Base-by-base conservation (phyloP, 2,797 vertebrate species). In the Onychomys leucogaster region DNA sequence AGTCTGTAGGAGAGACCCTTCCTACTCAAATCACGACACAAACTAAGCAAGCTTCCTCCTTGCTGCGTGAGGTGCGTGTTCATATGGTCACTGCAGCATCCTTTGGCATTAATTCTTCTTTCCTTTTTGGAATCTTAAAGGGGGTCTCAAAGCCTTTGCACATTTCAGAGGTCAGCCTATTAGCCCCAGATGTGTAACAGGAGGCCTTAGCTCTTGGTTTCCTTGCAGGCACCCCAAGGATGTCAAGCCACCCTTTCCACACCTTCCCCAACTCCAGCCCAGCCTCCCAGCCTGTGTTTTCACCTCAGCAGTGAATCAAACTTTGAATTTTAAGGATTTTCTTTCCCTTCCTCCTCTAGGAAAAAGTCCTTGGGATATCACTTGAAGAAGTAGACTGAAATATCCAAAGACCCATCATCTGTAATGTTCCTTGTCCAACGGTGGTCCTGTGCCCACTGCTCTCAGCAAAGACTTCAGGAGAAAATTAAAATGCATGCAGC, bases 371-470 rank as follows among this genome's bases (percentile, higher is more conserved):
- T 67, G 91, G 98, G 34, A 91, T 96, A n/a, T 69, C 97, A 16
- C 96, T 98, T 12, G 76, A 98, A 14, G 98, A 99, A 6, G 98
- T 99, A 23, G 99, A 98, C 92, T 98, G 96, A 98, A 75, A 65
- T 49, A 59, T 49, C 80, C 59, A 9, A 65, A 37, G 91, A 63
- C 37, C 3, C 19, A 6, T 86, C 89, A 17, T 67, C 93, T 82
- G 67, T 90, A 90, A 90, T 41, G 67, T 29, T 43, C 78, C 23
- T 19, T 1, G 49, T 80, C n/a, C 61, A n/a, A 0, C 7, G 6
- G n/a, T 5, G 52, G 77, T 5, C 89, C 94, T 14, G 57, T 71
- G 46, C 1, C 16, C 76, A 2, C 4, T 1, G 4, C 34, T 61
- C 80, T 95, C 59, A 13, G 43, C 61, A 37, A 17, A 91, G 90